A percentile compares a stretch with the other conserved stretches of the same genome.
Evolutionary conservation across 2,888 invertebrate species (phyloP).

Genomic region (Dynastes maya): DNA sequence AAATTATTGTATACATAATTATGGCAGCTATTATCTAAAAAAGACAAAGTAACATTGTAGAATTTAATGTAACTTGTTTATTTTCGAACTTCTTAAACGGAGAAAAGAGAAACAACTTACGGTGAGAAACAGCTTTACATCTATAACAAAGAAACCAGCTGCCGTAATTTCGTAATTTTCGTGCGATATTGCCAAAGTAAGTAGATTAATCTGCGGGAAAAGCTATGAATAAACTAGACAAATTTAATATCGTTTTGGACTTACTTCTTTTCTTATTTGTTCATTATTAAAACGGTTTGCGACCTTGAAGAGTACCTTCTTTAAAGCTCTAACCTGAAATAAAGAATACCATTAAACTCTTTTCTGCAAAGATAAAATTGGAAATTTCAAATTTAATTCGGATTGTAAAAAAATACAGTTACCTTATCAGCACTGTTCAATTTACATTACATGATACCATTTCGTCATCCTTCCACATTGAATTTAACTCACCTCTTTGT

Average conservation of each 20-base stretch:
- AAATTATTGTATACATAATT: not conserved
- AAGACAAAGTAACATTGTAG: not conserved
- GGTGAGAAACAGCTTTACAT: conserved; percentile 3
- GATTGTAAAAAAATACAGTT: no score
- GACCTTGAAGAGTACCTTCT: not conserved
- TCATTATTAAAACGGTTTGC: not conserved
- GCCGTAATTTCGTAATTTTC: conserved; percentile 12
- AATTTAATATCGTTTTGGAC: not conserved
- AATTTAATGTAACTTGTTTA: not conserved
- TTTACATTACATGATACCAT: no score
- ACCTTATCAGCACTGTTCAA: no score
- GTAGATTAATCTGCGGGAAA: conserved; percentile 1
- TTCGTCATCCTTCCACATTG: no score
- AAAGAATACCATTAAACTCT: not conserved
- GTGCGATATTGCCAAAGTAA: conserved; percentile 1
- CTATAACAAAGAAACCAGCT: conserved; percentile 21
- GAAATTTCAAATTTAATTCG: no score
- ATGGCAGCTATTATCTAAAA: conserved; percentile 27
- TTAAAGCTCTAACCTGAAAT: conserved; percentile 11
- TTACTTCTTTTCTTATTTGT: conserved; percentile 10
- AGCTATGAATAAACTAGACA: not conserved
- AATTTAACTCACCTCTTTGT: conserved; percentile 16
- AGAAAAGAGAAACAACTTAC: conserved; percentile 14
- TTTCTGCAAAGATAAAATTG: no score
- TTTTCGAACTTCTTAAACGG: not conserved